A percentile compares a stretch with the other conserved stretches of the same genome.
phyloP scores from a whole-genome alignment of 1,140 invertebrate genomes.

The Panulirus ornatus region DNA sequence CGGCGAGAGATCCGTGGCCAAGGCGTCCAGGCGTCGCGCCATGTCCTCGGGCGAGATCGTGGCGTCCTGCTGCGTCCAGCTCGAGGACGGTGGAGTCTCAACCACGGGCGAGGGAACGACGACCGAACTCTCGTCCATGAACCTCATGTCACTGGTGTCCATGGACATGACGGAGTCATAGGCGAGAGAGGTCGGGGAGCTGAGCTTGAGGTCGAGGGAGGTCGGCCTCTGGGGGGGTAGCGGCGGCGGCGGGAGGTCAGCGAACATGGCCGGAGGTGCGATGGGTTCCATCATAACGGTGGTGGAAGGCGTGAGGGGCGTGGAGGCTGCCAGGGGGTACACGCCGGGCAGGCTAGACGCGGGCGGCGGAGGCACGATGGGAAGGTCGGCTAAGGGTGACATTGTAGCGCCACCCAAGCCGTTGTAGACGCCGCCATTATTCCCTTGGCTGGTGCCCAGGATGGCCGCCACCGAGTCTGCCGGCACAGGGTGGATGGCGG shows the following conservation, averaged over 20 bases:
- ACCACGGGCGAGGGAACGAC: conserved; percentile 77
- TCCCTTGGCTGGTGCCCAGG: conserved; percentile 20
- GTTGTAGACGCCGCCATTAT: conserved; percentile 2
- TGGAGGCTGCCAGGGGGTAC: conserved; percentile 67
- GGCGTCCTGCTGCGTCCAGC: conserved; percentile 57
- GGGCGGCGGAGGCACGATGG: conserved; percentile 76
- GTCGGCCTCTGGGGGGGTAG: conserved; percentile 39
- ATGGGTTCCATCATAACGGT: conserved; percentile 53
- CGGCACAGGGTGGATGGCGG: conserved; percentile 55
- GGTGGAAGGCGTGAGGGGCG: conserved; percentile 46
- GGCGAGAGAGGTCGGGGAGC: background rate
- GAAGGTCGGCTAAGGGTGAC: conserved; percentile 76
- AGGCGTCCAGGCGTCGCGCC: background rate
- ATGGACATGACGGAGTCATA: conserved; percentile 77
- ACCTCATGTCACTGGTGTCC: conserved; percentile 89
- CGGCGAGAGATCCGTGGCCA: conserved; percentile 12
- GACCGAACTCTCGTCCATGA: conserved; percentile 95
- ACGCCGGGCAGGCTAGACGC: conserved; percentile 50
- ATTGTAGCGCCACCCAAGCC: background rate
- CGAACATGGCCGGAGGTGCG: conserved; percentile 74
- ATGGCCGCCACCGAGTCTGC: conserved; percentile 57
- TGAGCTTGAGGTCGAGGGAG: conserved; percentile 25
- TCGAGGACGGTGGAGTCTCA: conserved; percentile 75
- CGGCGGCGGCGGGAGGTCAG: conserved; percentile 42
- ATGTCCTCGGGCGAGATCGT: conserved; percentile 31